These are phyloP conservation scores for Caenorhabditis tropicalis DNA, from an alignment of 1,140 invertebrate genomes.

Conservation along the genomic window DNA sequence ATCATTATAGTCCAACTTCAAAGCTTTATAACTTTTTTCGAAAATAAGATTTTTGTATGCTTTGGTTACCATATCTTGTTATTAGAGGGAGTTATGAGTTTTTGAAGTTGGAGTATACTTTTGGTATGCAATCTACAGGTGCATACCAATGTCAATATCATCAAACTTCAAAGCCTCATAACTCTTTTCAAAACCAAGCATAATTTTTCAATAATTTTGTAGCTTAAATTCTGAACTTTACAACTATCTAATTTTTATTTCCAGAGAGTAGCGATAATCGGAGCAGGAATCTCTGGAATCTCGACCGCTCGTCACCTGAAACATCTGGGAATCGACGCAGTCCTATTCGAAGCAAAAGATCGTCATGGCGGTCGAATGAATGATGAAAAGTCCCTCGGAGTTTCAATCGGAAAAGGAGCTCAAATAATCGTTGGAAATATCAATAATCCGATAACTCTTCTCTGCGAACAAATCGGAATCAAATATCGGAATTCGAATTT, in stretches of 20 bases:
- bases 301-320: constrained; percentile 73
- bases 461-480: constrained; percentile 73
- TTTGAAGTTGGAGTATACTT: too few relatives aligned
- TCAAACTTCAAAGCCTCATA: too few relatives aligned
- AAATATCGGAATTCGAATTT: constrained; percentile 51
- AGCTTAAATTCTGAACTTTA: too few relatives aligned
- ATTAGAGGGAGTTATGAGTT: too few relatives aligned
- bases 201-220: too few relatives aligned
- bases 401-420: constrained; percentile 73
- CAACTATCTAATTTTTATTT: neutral
- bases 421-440: constrained; percentile 73
- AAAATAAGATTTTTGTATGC: too few relatives aligned
- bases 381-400: constrained; percentile 71
- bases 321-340: constrained; percentile 73
- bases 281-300: constrained; percentile 74
- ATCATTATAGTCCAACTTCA: too few relatives aligned
- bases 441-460: constrained; percentile 75
- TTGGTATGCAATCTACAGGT: too few relatives aligned
- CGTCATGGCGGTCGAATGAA: constrained; percentile 74
- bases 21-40: too few relatives aligned
- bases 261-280: constrained; percentile 73
- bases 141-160: too few relatives aligned
- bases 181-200: too few relatives aligned
- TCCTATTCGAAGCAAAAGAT: constrained; percentile 73
- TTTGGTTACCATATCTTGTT: too few relatives aligned